Evolutionary conservation across 2,113 vertebrate genomes (phyloP).

Genomic region (Cathartes aura): DNA sequence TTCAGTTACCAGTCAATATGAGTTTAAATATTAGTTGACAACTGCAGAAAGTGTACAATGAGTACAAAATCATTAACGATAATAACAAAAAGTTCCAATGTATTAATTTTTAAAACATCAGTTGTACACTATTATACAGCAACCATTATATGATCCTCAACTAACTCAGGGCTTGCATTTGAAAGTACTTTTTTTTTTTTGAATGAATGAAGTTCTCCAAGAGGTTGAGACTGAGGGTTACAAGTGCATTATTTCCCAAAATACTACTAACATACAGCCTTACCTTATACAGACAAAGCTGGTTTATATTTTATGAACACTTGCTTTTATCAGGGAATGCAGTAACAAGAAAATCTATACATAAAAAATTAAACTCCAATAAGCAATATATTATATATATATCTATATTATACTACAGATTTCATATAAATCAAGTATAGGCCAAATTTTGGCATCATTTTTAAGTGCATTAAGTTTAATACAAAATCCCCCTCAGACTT

Average conservation of each 20-base stretch:
- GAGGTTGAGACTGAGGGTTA: neutral
- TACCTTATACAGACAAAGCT: neutral
- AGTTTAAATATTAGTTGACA: conserved; percentile 35
- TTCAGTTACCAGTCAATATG: conserved; percentile 18
- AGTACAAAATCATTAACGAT: conserved; percentile 27
- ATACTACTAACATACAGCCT: neutral
- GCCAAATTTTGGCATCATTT: conserved; percentile 57
- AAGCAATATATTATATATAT: neutral
- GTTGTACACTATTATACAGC: neutral
- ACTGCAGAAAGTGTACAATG: conserved; percentile 22
- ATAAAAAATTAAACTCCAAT: neutral
- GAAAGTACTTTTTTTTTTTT: neutral
- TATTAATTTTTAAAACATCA: neutral
- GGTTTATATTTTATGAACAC: neutral
- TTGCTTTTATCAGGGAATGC: neutral
- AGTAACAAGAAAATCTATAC: neutral
- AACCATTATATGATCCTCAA: neutral
- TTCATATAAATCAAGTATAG: conserved; percentile 46
- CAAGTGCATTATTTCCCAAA: neutral
- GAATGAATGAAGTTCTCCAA: neutral
- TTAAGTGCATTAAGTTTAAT: conserved; percentile 40
- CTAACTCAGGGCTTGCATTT: neutral
- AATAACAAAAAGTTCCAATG: neutral
- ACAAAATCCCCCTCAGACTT: neutral
- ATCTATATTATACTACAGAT: conserved; percentile 9